phyloP scores from a whole-genome alignment of 2,888 invertebrate genomes.

The Amiota mariae region DNA sequence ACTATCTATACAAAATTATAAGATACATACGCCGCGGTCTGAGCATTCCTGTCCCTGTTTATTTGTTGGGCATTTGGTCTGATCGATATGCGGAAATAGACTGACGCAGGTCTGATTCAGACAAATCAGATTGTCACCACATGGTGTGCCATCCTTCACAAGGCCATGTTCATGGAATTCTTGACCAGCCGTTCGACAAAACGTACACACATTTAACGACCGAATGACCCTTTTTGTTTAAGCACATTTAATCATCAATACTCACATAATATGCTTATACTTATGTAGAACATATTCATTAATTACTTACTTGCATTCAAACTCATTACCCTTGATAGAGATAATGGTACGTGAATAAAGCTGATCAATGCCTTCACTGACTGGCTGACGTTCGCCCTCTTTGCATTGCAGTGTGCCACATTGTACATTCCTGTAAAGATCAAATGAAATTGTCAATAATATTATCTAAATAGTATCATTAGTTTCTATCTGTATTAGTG shows the following conservation, averaged over 20 bases:
- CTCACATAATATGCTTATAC: too few species aligned
- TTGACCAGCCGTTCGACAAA: constrained; percentile 78
- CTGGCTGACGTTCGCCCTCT: constrained; percentile 87
- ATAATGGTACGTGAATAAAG: constrained; percentile 91
- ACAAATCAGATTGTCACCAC: constrained; percentile 94
- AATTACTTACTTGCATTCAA: constrained; percentile 97
- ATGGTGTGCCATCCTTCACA: constrained; percentile 94
- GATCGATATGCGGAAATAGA: constrained; percentile 87
- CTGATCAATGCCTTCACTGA: constrained; percentile 85
- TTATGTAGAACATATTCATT: too few species aligned
- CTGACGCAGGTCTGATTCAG: constrained; percentile 94
- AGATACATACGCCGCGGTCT: constrained; percentile 90
- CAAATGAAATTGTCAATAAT: constrained; percentile 6
- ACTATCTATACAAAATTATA: background rate
- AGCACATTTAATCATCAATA: background rate
- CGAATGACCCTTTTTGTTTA: background rate
- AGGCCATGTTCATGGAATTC: constrained; percentile 87
- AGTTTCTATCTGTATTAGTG: background rate
- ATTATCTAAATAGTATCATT: background rate
- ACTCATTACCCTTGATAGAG: constrained; percentile 89
- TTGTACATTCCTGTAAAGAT: constrained; percentile 82
- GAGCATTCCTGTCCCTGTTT: constrained; percentile 93
- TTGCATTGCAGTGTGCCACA: constrained; percentile 97
- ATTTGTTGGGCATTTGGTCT: constrained; percentile 91
- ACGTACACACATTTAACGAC: too few species aligned